phyloP scores from a whole-genome alignment of 2,797 vertebrate genomes.

The Lepilemur septentrionalis region DNA sequence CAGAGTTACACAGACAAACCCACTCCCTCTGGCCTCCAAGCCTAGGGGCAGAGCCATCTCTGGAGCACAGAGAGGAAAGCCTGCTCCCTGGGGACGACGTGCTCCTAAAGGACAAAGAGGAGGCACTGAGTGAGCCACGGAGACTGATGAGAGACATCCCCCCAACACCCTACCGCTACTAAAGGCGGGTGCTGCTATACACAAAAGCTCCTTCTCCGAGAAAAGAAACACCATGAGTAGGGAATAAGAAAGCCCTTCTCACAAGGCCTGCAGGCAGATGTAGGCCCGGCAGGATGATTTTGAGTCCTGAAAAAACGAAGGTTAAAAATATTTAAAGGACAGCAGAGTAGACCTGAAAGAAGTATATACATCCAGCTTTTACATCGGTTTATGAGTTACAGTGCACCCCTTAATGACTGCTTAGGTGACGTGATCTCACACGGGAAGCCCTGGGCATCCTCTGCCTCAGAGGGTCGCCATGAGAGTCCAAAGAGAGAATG shows the following conservation, averaged over 20 bases:
- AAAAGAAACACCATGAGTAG: rapidly evolving
- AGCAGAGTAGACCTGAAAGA: not conserved
- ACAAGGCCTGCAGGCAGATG: not conserved
- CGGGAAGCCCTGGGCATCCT: not conserved
- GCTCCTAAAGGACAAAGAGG: too few species aligned
- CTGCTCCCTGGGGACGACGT: not conserved
- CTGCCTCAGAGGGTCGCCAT: not conserved
- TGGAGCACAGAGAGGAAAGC: not conserved
- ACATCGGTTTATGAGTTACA: not conserved
- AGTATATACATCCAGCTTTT: not conserved
- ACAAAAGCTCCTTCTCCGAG: not conserved
- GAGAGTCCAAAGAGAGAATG: not conserved
- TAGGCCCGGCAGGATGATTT: not conserved
- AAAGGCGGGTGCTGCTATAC: not conserved
- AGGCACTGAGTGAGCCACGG: not conserved
- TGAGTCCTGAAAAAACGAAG: not conserved
- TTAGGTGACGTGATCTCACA: not conserved
- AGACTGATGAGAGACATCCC: not conserved
- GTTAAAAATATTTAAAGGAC: not conserved
- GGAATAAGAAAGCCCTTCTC: not conserved
- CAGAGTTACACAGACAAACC: not conserved
- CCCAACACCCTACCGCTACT: not conserved
- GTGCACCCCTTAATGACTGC: not conserved
- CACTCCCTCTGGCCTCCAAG: not conserved
- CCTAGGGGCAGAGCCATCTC: not conserved